Evolutionary conservation across 2,113 vertebrate species (phyloP).

Genomic region (Chlorodrepanis virens): DNA sequence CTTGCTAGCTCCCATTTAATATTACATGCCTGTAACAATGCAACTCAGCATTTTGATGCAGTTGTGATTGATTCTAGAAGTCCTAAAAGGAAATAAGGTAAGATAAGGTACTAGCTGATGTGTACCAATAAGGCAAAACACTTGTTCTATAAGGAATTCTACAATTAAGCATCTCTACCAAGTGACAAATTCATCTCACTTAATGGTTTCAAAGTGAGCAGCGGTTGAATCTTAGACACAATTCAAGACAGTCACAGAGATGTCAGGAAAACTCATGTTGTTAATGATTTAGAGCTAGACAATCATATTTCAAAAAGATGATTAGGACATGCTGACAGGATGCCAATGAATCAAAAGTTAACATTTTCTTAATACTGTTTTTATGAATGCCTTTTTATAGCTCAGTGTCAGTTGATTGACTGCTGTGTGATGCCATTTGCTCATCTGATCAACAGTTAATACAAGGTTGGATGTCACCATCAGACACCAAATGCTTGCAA

Average conservation of each 20-base stretch:
- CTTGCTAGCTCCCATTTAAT: not conserved
- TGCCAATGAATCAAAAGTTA: not conserved
- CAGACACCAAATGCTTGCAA: not conserved
- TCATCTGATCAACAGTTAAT: not conserved
- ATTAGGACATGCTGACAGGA: not conserved
- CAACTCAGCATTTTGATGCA: not conserved
- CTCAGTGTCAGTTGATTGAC: not conserved
- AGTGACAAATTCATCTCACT: not conserved
- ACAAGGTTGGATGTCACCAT: not conserved
- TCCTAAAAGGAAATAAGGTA: not conserved
- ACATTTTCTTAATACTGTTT: not conserved
- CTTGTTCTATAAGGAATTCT: not conserved
- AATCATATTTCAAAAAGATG: not conserved
- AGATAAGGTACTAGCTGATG: not conserved
- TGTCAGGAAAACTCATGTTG: not conserved
- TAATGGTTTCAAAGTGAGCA: not conserved
- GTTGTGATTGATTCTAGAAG: not conserved
- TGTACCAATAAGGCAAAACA: not conserved
- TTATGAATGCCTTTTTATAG: not conserved
- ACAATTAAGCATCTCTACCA: not conserved
- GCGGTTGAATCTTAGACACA: not conserved
- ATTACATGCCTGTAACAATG: not conserved
- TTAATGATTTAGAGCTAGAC: not conserved
- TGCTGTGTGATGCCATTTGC: not conserved
- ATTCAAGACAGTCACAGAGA: not conserved